phyloP scores from a whole-genome alignment of 2,797 vertebrate species.

The Hemibagrus guttatus region DNA sequence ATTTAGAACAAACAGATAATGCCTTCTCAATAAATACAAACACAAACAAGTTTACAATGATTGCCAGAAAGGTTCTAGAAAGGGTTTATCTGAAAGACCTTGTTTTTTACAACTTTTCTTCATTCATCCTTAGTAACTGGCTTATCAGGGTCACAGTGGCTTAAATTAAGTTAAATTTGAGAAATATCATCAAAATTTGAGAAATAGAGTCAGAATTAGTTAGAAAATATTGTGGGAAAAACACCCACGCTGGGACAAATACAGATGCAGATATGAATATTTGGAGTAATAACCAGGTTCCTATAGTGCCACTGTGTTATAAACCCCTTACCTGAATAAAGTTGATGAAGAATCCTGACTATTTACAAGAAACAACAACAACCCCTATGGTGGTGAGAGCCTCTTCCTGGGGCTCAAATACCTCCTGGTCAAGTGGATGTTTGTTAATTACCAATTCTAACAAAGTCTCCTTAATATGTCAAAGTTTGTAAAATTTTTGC shows the following conservation, averaged over 20 bases:
- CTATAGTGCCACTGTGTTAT: not conserved
- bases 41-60: not conserved
- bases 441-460: not conserved
- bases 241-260: not conserved
- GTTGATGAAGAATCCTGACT: not conserved
- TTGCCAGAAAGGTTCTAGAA: not conserved
- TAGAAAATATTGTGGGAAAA: not conserved
- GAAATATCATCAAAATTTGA: not conserved
- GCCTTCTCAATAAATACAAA: not conserved
- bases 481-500: not conserved
- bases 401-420: not conserved
- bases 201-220: not conserved
- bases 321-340: not conserved
- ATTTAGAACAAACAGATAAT: not conserved
- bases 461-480: not conserved
- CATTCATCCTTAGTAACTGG: not conserved
- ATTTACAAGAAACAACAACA: not conserved
- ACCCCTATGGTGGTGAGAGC: not conserved
- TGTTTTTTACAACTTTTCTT: not conserved
- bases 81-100: not conserved
- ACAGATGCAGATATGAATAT: not conserved
- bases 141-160: not conserved
- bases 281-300: not conserved
- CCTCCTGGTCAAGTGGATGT: not conserved
- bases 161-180: not conserved